Conservation (phyloP, 2,113 vertebrate species). For the Muntiacus reevesi region DNA sequence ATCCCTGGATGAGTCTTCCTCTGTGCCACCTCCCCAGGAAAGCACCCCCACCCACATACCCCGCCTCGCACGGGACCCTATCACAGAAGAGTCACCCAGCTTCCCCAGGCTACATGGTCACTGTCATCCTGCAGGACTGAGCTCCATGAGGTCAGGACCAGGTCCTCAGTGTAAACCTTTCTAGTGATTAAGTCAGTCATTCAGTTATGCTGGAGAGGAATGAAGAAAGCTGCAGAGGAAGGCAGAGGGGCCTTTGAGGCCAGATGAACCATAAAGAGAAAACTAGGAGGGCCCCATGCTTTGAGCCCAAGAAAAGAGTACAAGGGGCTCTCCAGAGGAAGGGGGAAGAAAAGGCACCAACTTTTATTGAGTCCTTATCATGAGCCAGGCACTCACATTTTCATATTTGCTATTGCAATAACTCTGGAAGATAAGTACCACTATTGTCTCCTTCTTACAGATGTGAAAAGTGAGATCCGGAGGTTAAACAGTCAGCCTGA, state of each 20-base stretch:
- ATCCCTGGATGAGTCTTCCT: neutral
- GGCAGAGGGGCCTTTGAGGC: too few species aligned
- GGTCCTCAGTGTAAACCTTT: neutral
- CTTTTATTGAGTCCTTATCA: neutral
- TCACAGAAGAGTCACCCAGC: neutral
- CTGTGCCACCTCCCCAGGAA: neutral
- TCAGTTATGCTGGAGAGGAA: neutral
- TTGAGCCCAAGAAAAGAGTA: neutral
- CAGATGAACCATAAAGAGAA: neutral
- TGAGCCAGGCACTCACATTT: too few species aligned
- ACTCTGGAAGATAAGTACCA: neutral
- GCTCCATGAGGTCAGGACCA: neutral
- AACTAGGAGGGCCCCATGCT: neutral
- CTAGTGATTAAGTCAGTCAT: neutral
- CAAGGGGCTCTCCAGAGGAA: neutral
- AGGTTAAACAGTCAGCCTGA: neutral
- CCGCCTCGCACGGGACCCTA: neutral
- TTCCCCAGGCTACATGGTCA: neutral
- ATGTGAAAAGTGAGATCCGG: neutral
- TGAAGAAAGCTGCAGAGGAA: neutral
- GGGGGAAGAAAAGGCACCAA: neutral
- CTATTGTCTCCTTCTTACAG: too few species aligned
- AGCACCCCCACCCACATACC: neutral
- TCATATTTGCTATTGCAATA: neutral
- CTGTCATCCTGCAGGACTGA: neutral